Percentiles rank a stretch among this genome's conserved stretches.
Conservation (phyloP, 2,113 vertebrate species). For the Aegotheles bennettii region DNA sequence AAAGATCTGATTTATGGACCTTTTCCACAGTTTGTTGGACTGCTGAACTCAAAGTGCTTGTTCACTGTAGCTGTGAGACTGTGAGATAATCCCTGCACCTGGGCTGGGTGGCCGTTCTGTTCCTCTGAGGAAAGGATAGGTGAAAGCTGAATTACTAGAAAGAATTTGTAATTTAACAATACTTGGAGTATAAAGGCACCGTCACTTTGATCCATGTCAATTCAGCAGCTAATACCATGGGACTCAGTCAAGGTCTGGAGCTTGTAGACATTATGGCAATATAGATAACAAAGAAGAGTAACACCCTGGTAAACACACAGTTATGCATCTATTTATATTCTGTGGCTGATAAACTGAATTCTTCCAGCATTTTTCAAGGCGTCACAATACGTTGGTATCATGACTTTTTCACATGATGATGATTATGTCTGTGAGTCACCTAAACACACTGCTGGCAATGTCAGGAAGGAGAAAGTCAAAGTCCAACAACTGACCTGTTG, state of each 20-base stretch:
- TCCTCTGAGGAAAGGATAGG: background rate
- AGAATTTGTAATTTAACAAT: background rate
- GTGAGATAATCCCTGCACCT: background rate
- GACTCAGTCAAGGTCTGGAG: background rate
- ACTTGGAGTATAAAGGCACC: background rate
- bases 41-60: background rate
- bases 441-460: background rate
- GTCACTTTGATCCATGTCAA: background rate
- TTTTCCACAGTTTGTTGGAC: background rate
- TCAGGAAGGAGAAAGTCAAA: background rate
- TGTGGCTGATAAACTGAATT: background rate
- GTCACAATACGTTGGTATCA: rapidly evolving
- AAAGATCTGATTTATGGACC: background rate
- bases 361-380: background rate
- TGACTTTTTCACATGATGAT: background rate
- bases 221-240: background rate
- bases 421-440: background rate
- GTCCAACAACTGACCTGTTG: background rate
- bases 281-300: background rate
- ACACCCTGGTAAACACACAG: background rate
- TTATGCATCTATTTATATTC: background rate
- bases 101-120: background rate
- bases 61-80: background rate
- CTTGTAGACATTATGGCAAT: background rate
- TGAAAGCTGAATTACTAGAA: background rate